Conservation (phyloP, 2,888 invertebrate genomes). For the Acheta domesticus region DNA sequence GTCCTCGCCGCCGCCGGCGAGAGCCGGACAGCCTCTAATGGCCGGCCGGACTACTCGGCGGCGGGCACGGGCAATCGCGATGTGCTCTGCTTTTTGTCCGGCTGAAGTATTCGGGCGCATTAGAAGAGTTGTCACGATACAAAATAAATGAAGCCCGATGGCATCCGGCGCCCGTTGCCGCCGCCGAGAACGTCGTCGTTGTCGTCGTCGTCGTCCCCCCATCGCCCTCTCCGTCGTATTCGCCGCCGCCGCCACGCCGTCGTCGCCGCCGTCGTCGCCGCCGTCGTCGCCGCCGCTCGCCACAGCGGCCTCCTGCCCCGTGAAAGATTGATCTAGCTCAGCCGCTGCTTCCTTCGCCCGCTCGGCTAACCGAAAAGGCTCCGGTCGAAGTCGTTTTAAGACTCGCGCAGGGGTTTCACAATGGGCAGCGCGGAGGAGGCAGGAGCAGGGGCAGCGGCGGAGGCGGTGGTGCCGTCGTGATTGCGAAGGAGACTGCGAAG, state of each 20-base stretch:
- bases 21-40: not conserved
- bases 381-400: no score
- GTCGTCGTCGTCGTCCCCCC: not conserved
- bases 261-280: not conserved
- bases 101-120: constrained; percentile 18
- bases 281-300: no score
- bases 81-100: constrained; percentile 2
- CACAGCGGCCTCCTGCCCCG: no score
- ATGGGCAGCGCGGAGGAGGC: no score
- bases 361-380: no score
- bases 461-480: no score
- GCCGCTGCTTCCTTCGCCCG: no score
- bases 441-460: no score
- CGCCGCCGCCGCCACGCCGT: not conserved
- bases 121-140: constrained; percentile 7
- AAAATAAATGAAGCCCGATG: constrained; percentile 9
- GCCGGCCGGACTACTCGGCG: not conserved
- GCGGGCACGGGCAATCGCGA: not conserved
- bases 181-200: not conserved
- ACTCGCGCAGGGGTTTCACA: no score
- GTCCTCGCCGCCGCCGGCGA: not conserved
- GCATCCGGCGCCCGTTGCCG: not conserved
- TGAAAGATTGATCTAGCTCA: no score
- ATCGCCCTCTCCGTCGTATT: not conserved
- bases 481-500: no score